Conservation (phyloP, 2,797 vertebrate species). For the Callimico goeldii region DNA sequence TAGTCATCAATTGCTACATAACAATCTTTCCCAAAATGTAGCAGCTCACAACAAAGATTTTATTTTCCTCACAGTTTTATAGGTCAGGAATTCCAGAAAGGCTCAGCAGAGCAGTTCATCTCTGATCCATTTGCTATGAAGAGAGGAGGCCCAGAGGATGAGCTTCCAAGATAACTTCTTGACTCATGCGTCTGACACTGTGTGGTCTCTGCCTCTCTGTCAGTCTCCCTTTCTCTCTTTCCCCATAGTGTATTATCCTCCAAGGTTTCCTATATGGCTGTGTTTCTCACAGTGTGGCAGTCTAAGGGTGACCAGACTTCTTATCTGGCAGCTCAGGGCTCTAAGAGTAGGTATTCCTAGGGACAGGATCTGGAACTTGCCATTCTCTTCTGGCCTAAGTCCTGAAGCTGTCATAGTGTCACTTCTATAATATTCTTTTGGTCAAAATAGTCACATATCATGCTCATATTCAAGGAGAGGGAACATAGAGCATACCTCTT, state of each 20-base stretch:
- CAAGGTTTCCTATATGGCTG: neutral
- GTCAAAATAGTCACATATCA: neutral
- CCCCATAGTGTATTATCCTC: neutral
- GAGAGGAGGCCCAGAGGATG: neutral
- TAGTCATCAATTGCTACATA: neutral
- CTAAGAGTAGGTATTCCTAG: neutral
- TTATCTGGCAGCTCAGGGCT: neutral
- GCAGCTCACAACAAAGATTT: neutral
- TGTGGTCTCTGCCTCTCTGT: neutral
- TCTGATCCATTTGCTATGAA: neutral
- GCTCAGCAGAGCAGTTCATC: neutral
- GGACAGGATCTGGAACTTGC: neutral
- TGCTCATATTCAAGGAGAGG: neutral
- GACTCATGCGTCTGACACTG: neutral
- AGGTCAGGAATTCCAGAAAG: neutral
- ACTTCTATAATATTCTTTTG: neutral
- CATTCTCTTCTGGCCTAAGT: neutral
- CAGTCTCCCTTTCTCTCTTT: neutral
- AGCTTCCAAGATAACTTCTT: neutral
- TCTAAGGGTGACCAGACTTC: neutral
- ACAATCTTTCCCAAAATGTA: neutral
- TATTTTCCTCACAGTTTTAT: slow-evolving; percentile 4
- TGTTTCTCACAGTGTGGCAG: neutral
- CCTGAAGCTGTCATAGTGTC: neutral
- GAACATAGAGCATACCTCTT: neutral